A percentile compares a stretch with the other conserved stretches of the same genome.
Evolutionary conservation across 2,113 vertebrate species (phyloP).

Genomic region (Podiceps cristatus): DNA sequence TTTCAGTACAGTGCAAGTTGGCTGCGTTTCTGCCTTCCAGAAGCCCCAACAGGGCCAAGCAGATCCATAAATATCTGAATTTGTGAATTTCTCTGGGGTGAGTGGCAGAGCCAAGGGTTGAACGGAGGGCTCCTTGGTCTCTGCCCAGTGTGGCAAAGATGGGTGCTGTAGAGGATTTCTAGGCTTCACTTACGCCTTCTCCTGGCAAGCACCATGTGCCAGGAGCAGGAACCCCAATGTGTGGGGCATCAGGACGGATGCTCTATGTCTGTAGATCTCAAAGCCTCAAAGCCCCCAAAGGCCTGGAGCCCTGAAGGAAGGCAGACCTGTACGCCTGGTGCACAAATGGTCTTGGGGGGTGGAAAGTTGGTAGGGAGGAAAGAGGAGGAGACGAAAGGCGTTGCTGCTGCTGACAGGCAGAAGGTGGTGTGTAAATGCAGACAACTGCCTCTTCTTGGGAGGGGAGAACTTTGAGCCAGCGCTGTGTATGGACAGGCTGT

Average conservation of each 20-base stretch:
- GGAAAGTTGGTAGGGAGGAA: neutral
- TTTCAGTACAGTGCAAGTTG: fast-evolving
- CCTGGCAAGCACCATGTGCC: fast-evolving
- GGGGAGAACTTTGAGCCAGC: neutral
- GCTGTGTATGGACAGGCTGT: neutral
- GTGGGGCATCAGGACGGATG: neutral
- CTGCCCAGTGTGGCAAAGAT: neutral
- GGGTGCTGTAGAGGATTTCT: neutral
- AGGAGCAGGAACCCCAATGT: fast-evolving
- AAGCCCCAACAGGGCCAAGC: neutral
- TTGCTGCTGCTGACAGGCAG: neutral
- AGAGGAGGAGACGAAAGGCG: neutral
- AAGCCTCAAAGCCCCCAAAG: neutral
- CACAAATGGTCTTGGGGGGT: neutral
- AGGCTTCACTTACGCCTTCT: neutral
- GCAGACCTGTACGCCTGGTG: fast-evolving
- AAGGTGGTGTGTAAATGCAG: neutral
- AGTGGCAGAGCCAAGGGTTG: neutral
- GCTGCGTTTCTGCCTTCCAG: neutral
- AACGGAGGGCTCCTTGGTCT: neutral
- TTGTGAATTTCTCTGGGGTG: neutral
- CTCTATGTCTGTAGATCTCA: neutral
- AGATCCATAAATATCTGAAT: neutral
- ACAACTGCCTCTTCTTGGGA: neutral
- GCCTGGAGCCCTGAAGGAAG: neutral